A percentile compares a stretch with the other conserved stretches of the same genome.
These are phyloP conservation scores for Mythimna pallens DNA, from an alignment of 2,888 invertebrate species.

Conservation along the genomic window DNA sequence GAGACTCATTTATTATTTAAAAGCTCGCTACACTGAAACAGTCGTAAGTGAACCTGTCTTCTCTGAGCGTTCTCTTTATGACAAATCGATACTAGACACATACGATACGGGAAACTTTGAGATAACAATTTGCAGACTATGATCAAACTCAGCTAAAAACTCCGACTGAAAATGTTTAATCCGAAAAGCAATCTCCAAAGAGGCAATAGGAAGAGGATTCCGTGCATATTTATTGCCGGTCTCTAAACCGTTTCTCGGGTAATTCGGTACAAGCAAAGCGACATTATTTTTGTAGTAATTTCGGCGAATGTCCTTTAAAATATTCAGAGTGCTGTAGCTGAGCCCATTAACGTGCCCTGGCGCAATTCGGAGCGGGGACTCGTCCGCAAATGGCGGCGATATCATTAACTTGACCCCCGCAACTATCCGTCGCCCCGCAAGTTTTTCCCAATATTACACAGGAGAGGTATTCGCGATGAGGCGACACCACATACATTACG, in stretches of 20 bases:
- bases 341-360: conserved; percentile 89
- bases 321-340: conserved; percentile 89
- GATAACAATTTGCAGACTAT: conserved; percentile 53
- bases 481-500: conserved; percentile 66
- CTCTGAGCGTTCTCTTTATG: conserved; percentile 74
- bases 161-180: conserved; percentile 82
- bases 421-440: conserved; percentile 86
- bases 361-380: conserved; percentile 87
- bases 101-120: conserved; percentile 44
- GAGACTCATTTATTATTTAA: conserved; percentile 87
- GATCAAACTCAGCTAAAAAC: conserved; percentile 60
- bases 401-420: conserved; percentile 90
- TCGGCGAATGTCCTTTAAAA: conserved; percentile 90
- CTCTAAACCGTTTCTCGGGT: conserved; percentile 89
- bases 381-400: conserved; percentile 89
- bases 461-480: conserved; percentile 81
- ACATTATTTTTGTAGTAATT: conserved; percentile 91
- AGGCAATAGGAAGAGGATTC: conserved; percentile 87
- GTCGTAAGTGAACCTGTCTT: conserved; percentile 79
- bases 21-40: conserved; percentile 79
- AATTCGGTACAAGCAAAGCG: conserved; percentile 89
- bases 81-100: conserved; percentile 70
- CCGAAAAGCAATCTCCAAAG: conserved; percentile 86
- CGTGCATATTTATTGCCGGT: conserved; percentile 88
- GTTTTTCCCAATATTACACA: conserved; percentile 89